Conservation (phyloP, 2,888 invertebrate species). For the Hanleya hanleyi region DNA sequence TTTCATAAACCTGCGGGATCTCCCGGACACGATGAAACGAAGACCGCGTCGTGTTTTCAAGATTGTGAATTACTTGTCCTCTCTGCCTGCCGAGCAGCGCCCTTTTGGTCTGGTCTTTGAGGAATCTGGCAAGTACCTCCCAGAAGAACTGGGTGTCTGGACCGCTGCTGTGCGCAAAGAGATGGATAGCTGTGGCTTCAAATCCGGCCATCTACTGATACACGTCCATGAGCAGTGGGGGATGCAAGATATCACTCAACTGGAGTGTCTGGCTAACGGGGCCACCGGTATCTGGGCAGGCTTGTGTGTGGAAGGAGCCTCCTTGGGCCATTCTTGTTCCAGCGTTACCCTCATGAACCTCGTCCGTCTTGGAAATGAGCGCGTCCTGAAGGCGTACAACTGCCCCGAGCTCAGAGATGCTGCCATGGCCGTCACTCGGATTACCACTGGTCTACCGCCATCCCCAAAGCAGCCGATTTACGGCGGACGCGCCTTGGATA, state of each 20-base stretch:
- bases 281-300: conserved; percentile 28
- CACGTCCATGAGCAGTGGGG: too few relatives aligned
- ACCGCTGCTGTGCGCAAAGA: conserved; percentile 13
- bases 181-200: conserved; percentile 27
- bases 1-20: conserved; percentile 25
- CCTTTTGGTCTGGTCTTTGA: too few relatives aligned
- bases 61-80: too few relatives aligned
- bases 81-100: conserved; percentile 18
- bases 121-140: conserved; percentile 21
- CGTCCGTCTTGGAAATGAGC: conserved; percentile 26
- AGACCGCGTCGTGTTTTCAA: too few relatives aligned
- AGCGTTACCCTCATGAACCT: conserved; percentile 26
- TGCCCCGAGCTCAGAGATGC: conserved; percentile 29
- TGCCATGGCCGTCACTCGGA: conserved; percentile 29
- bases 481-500: conserved; percentile 26
- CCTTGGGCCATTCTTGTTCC: conserved; percentile 19
- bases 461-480: conserved; percentile 24
- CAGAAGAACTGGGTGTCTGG: conserved; percentile 24
- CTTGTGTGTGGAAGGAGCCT: conserved; percentile 23
- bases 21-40: conserved; percentile 25
- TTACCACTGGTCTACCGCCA: conserved; percentile 24
- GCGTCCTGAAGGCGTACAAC: conserved; percentile 26
- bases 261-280: too few relatives aligned
- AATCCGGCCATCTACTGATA: conserved; percentile 30
- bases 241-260: too few relatives aligned